Percentiles rank a stretch among this genome's conserved stretches.
These are phyloP conservation scores for Pangasius djambal DNA, from an alignment of 2,797 vertebrate genomes.

Conservation along the genomic window DNA sequence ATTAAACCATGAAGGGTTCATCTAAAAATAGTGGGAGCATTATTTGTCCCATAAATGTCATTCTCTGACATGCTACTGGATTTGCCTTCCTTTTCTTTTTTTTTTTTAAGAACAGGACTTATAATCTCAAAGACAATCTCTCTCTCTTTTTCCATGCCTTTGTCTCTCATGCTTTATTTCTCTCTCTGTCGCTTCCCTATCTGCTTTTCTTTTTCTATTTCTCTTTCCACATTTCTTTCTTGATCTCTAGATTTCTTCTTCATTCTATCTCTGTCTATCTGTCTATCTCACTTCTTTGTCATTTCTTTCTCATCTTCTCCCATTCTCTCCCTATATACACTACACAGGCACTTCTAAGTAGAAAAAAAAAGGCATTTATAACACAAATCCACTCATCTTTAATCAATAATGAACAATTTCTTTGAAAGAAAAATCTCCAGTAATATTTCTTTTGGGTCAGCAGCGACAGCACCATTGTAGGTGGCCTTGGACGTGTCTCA, in stretches of 20 bases:
- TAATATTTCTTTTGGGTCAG: neutral
- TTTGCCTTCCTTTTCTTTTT: neutral
- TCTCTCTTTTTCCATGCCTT: neutral
- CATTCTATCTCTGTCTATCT: neutral
- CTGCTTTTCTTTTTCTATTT: neutral
- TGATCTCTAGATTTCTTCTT: neutral
- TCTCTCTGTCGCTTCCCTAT: neutral
- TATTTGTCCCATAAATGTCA: neutral
- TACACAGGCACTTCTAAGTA: neutral
- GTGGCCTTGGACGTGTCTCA: conserved; percentile 54
- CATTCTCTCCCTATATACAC: neutral
- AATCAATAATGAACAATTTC: neutral
- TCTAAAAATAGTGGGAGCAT: conserved; percentile 3
- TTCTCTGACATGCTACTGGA: neutral
- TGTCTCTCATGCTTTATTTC: neutral
- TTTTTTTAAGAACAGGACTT: neutral
- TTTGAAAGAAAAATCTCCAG: neutral
- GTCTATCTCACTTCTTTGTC: neutral
- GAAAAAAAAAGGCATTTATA: neutral
- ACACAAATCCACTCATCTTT: neutral
- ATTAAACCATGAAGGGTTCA: neutral
- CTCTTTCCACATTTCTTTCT: neutral
- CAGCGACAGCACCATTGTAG: conserved; percentile 17
- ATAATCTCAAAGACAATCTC: neutral
- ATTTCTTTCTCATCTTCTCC: neutral